Evolutionary conservation across 2,888 invertebrate species (phyloP).

Genomic region (Drosophila diplacantha): DNA sequence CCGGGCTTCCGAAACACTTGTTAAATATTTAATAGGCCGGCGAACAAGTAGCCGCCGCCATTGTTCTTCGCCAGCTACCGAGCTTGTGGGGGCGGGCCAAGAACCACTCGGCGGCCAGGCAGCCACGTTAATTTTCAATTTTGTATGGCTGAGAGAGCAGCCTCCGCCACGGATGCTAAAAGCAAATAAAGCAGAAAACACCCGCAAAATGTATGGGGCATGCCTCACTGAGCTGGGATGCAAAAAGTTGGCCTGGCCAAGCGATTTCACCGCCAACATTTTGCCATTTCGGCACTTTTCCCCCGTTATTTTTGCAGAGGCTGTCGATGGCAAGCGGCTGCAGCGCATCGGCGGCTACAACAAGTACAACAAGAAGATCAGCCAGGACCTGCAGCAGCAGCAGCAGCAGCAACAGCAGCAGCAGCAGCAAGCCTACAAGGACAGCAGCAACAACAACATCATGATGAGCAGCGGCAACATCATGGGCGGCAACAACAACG

Average conservation of each 20-base stretch:
- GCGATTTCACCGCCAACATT: conserved; percentile 55
- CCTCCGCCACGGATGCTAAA: conserved; percentile 48
- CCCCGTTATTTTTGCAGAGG: conserved; percentile 75
- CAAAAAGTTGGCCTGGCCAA: conserved; percentile 50
- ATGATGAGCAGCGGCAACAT: conserved; percentile 69
- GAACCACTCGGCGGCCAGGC: conserved; percentile 44
- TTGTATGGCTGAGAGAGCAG: conserved; percentile 55
- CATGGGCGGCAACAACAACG: conserved; percentile 72
- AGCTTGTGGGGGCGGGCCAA: conserved; percentile 32
- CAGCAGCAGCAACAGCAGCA: conserved; percentile 64
- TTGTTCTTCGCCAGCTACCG: conserved; percentile 13
- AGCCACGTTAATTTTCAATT: conserved; percentile 65
- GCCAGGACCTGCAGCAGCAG: conserved; percentile 77
- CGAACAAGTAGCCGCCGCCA: conserved; percentile 38
- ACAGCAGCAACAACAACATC: conserved; percentile 74
- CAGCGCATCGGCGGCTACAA: conserved; percentile 80
- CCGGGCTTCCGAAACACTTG: conserved; percentile 43
- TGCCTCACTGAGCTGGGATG: conserved; percentile 43
- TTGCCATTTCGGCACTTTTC: conserved; percentile 32
- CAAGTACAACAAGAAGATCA: conserved; percentile 82
- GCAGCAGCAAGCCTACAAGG: conserved; percentile 74
- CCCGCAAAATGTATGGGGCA: not conserved
- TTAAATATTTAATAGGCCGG: conserved; percentile 59
- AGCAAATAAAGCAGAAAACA: conserved; percentile 28
- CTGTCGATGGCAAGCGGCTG: conserved; percentile 79